These are phyloP conservation scores for Galerucella calmariensis DNA, from an alignment of 2,888 invertebrate species.

Conservation along the genomic window DNA sequence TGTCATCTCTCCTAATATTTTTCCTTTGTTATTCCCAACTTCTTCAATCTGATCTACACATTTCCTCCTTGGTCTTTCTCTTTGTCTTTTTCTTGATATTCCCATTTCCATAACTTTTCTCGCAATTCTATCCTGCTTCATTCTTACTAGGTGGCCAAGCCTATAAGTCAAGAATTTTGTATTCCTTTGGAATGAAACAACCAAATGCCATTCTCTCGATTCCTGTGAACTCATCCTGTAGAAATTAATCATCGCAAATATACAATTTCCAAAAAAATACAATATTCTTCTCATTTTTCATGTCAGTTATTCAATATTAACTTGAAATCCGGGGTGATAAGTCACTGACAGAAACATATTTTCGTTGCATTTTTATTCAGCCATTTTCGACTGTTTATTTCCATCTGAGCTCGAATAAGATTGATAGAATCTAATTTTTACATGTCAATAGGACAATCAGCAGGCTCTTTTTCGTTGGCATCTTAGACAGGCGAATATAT, in stretches of 20 bases:
- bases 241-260: neutral
- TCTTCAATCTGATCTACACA: too few species aligned
- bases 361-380: conserved; percentile 5
- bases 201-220: neutral
- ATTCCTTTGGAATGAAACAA: neutral
- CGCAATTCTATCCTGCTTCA: too few species aligned
- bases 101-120: too few species aligned
- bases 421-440: conserved; percentile 17
- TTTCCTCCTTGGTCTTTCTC: too few species aligned
- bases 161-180: too few species aligned
- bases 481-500: conserved; percentile 2
- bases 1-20: too few species aligned
- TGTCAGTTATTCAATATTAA: neutral
- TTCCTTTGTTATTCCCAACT: too few species aligned
- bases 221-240: neutral
- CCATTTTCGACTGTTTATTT: conserved; percentile 12
- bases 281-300: neutral
- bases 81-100: too few species aligned
- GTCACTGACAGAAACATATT: conserved; percentile 15
- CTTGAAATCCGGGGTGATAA: neutral
- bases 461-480: neutral
- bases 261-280: neutral
- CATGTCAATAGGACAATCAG: conserved; percentile 11
- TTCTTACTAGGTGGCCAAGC: too few species aligned
- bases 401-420: conserved; percentile 4